Conservation (phyloP, 1,140 invertebrate species). For the Pentalonia nigronervosa region DNA sequence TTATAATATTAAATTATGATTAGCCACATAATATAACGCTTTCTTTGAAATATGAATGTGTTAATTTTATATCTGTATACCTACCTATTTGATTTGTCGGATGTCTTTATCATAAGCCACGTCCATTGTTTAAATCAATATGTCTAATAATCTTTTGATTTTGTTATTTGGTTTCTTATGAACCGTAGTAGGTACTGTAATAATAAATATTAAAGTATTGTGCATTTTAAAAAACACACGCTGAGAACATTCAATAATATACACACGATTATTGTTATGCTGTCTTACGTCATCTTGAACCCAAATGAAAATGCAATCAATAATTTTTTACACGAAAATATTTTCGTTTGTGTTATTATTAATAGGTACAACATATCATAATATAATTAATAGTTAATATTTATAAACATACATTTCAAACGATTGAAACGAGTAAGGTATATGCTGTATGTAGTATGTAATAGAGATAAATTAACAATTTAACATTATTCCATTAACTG, state of each 20-base stretch:
- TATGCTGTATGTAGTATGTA: background rate
- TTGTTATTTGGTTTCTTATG: background rate
- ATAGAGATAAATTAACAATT: background rate
- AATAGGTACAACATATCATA: background rate
- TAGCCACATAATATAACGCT: background rate
- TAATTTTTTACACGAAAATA: slow-evolving; percentile 4
- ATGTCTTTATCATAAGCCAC: background rate
- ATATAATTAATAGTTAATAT: background rate
- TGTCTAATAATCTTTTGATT: background rate
- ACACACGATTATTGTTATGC: background rate
- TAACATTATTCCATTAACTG: background rate
- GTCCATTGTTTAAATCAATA: background rate
- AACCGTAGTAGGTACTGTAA: background rate
- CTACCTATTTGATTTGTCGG: background rate
- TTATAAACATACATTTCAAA: background rate
- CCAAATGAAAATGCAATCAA: background rate
- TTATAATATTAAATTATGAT: background rate
- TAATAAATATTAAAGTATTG: background rate
- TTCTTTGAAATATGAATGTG: background rate
- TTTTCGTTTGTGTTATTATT: background rate
- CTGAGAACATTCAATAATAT: background rate
- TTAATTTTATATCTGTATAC: background rate
- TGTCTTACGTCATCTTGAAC: background rate
- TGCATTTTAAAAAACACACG: background rate
- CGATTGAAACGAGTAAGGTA: background rate